Conservation (phyloP, 2,888 invertebrate species). For the Drosophila leonis region DNA sequence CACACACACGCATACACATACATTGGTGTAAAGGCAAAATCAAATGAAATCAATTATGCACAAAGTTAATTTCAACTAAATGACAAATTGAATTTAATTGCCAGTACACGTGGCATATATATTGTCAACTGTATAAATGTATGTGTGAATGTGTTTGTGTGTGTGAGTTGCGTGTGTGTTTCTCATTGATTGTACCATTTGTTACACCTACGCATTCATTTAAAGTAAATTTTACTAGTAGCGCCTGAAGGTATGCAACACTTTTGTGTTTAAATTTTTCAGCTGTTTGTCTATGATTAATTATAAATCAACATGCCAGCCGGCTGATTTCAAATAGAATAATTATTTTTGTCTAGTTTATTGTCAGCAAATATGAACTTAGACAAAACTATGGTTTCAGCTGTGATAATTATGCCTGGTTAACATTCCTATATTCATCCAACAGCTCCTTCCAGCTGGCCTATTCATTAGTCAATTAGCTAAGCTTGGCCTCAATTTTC, state of each 20-base stretch:
- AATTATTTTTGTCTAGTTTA: neutral
- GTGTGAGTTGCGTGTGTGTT: slow-evolving; percentile 10
- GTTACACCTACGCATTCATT: slow-evolving; percentile 14
- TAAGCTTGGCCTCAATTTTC: neutral
- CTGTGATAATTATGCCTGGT: too few relatives aligned
- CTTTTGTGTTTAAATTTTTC: neutral
- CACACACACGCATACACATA: neutral
- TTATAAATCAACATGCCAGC: neutral
- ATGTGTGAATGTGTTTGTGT: slow-evolving; percentile 2
- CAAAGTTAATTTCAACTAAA: slow-evolving; percentile 68
- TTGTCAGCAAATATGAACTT: neutral
- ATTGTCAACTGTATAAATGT: slow-evolving; percentile 2
- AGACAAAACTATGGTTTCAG: neutral
- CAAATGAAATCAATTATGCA: slow-evolving; percentile 75
- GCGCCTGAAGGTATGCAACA: slow-evolving; percentile 26
- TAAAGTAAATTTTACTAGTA: neutral
- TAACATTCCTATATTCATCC: neutral
- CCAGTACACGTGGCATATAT: slow-evolving; percentile 50
- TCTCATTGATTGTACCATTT: slow-evolving; percentile 34
- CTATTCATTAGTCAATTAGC: neutral
- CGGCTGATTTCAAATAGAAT: neutral
- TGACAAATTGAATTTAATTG: slow-evolving; percentile 74
- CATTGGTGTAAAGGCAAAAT: slow-evolving; percentile 43
- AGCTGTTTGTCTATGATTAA: neutral
- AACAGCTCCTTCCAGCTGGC: neutral